Base-by-base conservation (phyloP, 2,113 vertebrate genomes). In the Epinephelus lanceolatus region DNA sequence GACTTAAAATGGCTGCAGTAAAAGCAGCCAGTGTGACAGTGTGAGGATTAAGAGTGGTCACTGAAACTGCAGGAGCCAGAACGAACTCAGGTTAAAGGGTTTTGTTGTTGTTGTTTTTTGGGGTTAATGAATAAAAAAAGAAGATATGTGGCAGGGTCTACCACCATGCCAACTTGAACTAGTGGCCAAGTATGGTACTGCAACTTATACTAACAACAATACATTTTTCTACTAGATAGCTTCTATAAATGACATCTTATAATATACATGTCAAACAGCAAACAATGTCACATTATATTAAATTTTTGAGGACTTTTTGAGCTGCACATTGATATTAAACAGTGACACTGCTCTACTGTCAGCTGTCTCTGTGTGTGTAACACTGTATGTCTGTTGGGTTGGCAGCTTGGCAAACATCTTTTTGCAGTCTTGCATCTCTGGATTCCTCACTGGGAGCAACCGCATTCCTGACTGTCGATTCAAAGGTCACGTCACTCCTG, bases 401-500 rank as follows among this genome's bases (percentile, higher is more conserved):
- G 62, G 67, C 80, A 79, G 73, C 55, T 80, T 59, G 76, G 77
- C 81, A 70, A 80, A 60, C 37, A 56, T 87, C 49, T 88, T 86
- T 80, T 63, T 86, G 81, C 85, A 69, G 80, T 56, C 80, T 83
- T 91, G 85, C 86, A 84, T 85, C 90, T 89, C 66, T 83, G 66
- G 49, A 84, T 89, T 87, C 73, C 83, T 92, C 55, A 2, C 66
- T 83, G 66, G 78, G 80, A 86, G 83, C 81, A 68, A 78, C 73
- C 76, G 66, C 79, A 92, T 89, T 91, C 86, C 79, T 76, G 84
- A 81, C 86, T 55, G 67, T 55, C 13, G 37, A 90, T 85, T 92
- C 92, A 94, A 88, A 94, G 91, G 90, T 86, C 94, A 89, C 45
- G 19, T 78, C 91, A 87, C 83, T 84, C 42, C 62, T 56, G 67